Evolutionary conservation across 1,140 invertebrate genomes (phyloP), one percentile per base, ranked within the genome.

Genomic region (Procambarus clarkii): DNA sequence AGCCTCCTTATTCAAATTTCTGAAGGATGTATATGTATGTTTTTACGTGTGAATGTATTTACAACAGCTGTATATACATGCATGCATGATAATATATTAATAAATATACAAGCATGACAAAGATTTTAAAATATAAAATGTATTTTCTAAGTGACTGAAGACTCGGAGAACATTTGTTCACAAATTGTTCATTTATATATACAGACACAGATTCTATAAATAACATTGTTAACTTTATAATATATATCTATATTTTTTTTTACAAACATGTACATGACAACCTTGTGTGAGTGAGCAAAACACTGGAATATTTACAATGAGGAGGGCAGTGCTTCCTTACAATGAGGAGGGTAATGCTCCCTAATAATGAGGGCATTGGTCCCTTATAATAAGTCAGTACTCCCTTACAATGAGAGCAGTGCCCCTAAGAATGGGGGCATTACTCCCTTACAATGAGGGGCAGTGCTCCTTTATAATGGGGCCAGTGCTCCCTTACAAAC

Each of bases 271-370:
- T 91, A 91, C 89, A 91, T 50, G n/a, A 74, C 64, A 71, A 79
- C 82, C 89, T 86, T 85, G 89, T 79, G 89, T 84, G 89, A 91
- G 89, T 91, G 89, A 91, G 89, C 89, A 91, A 91, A 50, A 89
- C 69, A 81, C 46, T 44, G 83, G 48, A 54, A 15, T 54, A 60
- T 58, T 60, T 79, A 79, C n/a, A n/a, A 87, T 15, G 24, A 46
- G 45, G 71, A 46, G 69, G 78, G 58, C 34, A 77, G 24, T 80
- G 60, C 78, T 71, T 5, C 15, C 60, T 46, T 46, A 83, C 11
- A 45, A 7, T 11, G 50, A 24, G 46, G 81, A 34, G n/a, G 44
- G 48, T 8, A 34, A 69, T 69, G 81, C 21, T 45, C 18, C 21
- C 44, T 34, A 21, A 15, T 82, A 54, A 54, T 34, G 34, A 34